Evolutionary conservation across 2,888 invertebrate genomes (phyloP), one percentile per base, ranked within the genome.

Genomic region (Pristionchus maxplancki): DNA sequence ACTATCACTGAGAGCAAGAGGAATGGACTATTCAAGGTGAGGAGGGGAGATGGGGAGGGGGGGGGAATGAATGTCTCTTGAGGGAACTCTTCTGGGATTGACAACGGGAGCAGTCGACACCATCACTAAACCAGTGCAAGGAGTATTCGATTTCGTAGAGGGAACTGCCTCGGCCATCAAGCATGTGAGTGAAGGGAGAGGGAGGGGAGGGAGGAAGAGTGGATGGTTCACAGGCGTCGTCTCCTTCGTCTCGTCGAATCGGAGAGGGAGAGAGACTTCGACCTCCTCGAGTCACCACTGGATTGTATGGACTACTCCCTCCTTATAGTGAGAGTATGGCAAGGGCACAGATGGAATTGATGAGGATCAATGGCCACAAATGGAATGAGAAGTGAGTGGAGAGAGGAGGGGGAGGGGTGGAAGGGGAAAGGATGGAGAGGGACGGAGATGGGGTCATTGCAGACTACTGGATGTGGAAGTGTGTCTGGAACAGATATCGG

Each of bases 1-100:
- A 97, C 97, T 34, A 71, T 92, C 24, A 89, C 89, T 40, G 94
- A 92, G 64, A 92, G 93, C 87, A 92, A 92, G 85, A 91, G 93
- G 88, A 92, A 91, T 83, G 94, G 94, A 64, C 97, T 98, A 95
- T 62, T 91, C 71, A 89, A 89, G 88, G 88, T 88, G 62, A 71
- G 78, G 15, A 37, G 53, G 44, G 17, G 53, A 58, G 53, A 24
- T 2, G 28, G 28, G 24, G 37, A n/a, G 24, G 44, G 50, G 40
- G 24, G 17, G 5, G 67, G 74, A 44, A 34, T 15, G 34, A 34
- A 67, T 15, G 34, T 28, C 9, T 67, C 13, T 31, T 71, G 53
- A 93, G 93, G 94, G 94, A 50, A 89, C 93, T 64, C 89, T 93
- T 17, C 90, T 91, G 53, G 94, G 94, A 40, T 87, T 94, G 37